Base-by-base conservation (phyloP, 2,797 vertebrate species). In the Propithecus deckenii region DNA sequence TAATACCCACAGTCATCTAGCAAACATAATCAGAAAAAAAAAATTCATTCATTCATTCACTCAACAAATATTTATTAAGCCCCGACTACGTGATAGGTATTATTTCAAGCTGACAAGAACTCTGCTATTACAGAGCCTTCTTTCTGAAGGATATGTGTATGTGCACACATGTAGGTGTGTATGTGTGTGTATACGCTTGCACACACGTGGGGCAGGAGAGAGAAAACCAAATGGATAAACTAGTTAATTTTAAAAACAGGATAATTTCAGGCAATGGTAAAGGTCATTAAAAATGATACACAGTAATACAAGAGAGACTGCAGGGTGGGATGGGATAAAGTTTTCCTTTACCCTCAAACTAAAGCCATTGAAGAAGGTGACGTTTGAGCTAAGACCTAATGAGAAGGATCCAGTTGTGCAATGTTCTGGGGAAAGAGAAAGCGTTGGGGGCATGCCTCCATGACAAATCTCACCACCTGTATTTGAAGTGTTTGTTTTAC, bases 351-450 rank as follows among this genome's bases (percentile, higher is more conserved):
- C 32, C 11, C 63, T 65, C 63, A 65, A 65, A n/a, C 63, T 65
- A n/a, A 65, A n/a, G 63, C 63, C 63, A n/a, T 7, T 65, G 63
- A 17, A 75, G 74, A 52, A 59, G 43, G 28, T 61, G 23, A 55
- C 65, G 67, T n/a, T 13, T 25, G 48, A 86, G 71, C 52, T 63
- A n/a, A 93, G 91, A 83, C 59, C 17, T n/a, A 67, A 41, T 25
- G 22, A 81, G 50, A 48, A 83, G 28, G 32, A 84, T 25, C 7
- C 25, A 46, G 3, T 15, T 72, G 71, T 35, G 13, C 35, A 38
- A 10, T 52, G 43, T 80, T 65, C 69, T 4, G 22, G 25, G 4
- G 1, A 2, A 46, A 61, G 9, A 76, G 13, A 52, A 8, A 55
- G n/a, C 80, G 43, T 1, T 1, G 18, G 28, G 10, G 12, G 7